phyloP scores from a whole-genome alignment of 2,888 invertebrate species.

The Sylvicola fuscatus region DNA sequence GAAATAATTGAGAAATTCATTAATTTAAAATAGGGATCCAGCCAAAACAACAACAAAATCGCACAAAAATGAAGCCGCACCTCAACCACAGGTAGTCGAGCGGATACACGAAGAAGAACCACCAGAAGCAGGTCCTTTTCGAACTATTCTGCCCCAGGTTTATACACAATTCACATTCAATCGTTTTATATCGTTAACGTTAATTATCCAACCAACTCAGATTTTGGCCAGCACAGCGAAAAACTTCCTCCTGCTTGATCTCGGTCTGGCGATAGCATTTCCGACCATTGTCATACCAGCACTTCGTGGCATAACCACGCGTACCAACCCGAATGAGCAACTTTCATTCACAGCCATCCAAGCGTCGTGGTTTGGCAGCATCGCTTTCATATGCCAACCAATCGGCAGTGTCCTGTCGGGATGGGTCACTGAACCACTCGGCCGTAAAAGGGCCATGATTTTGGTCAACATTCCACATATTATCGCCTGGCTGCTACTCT shows the following conservation, averaged over 20 bases:
- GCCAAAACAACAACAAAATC: no score
- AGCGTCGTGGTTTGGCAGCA: constrained; percentile 37
- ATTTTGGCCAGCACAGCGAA: constrained; percentile 32
- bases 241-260: constrained; percentile 31
- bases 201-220: constrained; percentile 14
- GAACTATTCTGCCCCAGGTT: constrained; percentile 8
- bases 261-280: constrained; percentile 35
- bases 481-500: constrained; percentile 33
- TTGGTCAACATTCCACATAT: constrained; percentile 35
- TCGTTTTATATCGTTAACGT: neutral
- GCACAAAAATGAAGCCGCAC: no score
- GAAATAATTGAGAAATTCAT: no score
- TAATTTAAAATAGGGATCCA: no score
- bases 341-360: constrained; percentile 29
- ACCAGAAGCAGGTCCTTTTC: constrained; percentile 8
- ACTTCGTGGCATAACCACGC: constrained; percentile 27
- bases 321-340: constrained; percentile 16
- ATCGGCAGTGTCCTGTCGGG: constrained; percentile 35
- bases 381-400: constrained; percentile 34
- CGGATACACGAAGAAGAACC: no score
- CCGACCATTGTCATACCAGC: constrained; percentile 36
- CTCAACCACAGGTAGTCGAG: no score
- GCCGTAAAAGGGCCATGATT: constrained; percentile 32
- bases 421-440: constrained; percentile 30
- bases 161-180: neutral